Conservation (phyloP, 2,113 vertebrate species). For the Macrotis lagotis region DNA sequence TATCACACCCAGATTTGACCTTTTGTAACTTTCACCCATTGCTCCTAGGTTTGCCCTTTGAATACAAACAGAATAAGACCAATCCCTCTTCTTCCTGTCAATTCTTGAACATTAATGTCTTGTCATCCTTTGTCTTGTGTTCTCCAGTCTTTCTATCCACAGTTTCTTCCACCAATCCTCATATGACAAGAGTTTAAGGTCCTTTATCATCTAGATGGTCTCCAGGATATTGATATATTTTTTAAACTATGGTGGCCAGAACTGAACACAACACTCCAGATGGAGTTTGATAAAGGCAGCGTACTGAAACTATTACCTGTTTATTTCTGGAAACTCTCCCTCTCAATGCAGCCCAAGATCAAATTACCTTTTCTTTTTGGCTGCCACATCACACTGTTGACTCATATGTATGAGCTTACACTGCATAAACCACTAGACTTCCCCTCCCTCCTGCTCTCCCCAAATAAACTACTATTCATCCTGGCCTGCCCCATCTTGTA, state of each 20-base stretch:
- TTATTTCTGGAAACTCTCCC: not conserved
- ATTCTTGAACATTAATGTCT: not conserved
- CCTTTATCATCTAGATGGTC: not conserved
- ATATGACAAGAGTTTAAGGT: not conserved
- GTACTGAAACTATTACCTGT: not conserved
- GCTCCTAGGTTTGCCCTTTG: not conserved
- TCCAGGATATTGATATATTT: not conserved
- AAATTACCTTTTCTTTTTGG: not conserved
- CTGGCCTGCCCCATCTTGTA: not conserved
- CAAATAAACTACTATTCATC: not conserved
- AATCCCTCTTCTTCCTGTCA: not conserved
- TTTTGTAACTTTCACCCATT: not conserved
- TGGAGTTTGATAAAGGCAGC: not conserved
- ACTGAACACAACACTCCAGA: not conserved
- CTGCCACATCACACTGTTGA: not conserved
- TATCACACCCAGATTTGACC: not conserved
- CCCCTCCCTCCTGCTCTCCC: no score
- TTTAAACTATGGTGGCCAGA: not conserved
- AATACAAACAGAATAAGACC: not conserved
- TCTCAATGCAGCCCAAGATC: not conserved
- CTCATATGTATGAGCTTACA: not conserved
- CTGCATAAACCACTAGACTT: not conserved
- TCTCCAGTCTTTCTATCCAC: not conserved
- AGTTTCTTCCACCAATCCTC: not conserved
- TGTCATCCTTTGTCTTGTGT: not conserved